Evolutionary conservation across 2,113 vertebrate genomes (phyloP).

Genomic region (Sceloporus tristichus): DNA sequence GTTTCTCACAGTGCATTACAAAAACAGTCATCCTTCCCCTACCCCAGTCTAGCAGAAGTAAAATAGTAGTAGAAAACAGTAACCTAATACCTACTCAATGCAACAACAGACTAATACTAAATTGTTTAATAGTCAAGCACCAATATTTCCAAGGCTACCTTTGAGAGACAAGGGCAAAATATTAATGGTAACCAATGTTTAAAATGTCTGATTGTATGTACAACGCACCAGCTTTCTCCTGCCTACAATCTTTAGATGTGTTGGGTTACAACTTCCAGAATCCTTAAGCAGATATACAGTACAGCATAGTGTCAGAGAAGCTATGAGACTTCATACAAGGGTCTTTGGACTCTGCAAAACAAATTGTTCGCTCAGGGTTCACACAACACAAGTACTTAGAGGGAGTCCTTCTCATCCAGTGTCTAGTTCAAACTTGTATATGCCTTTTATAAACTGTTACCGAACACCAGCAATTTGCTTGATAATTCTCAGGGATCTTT

Average conservation of each 20-base stretch:
- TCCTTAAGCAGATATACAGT: background rate
- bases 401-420: too few relatives aligned
- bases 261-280: background rate
- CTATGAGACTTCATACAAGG: background rate
- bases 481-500: background rate
- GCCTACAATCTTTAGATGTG: background rate
- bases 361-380: constrained; percentile 19
- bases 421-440: background rate
- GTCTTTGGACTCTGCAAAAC: constrained; percentile 19
- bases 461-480: background rate
- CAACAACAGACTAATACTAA: background rate
- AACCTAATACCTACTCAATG: background rate
- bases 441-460: constrained; percentile 35
- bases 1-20: constrained; percentile 36
- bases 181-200: constrained; percentile 5
- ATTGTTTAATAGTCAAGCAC: background rate
- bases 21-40: background rate
- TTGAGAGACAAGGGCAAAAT: constrained; percentile 63
- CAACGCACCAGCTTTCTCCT: background rate
- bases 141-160: constrained; percentile 73
- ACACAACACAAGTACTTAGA: background rate
- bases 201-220: background rate
- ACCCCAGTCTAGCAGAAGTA: constrained; percentile 33
- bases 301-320: constrained; percentile 1
- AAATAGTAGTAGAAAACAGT: constrained; percentile 39